Base-by-base conservation (phyloP, 1,140 invertebrate genomes). In the Bombus soroeensis region DNA sequence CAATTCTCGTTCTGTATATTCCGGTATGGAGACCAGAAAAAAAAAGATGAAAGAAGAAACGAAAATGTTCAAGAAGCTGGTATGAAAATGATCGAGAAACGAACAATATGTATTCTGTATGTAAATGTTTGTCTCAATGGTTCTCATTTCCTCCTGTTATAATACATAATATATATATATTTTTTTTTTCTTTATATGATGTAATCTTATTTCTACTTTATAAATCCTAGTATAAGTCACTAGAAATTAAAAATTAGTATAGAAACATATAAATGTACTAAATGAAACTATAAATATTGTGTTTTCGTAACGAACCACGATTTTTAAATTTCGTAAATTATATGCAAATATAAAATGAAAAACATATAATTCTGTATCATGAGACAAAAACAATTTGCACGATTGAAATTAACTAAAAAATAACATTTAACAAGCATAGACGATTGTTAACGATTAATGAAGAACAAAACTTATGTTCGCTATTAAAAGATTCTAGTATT, bases 101-200 rank as follows among this genome's bases (percentile, higher is more conserved):
- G 77, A 79, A 72, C n/a, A 68, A 70, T 39, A 59, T 47, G 32
- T 75, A 70, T 70, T 57, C 32, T 28, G 25, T 62, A 62, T n/a
- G 28, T 62, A 13, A n/a, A 77, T n/a, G 59, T 79, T 37, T 71
- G 83, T 80, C 37, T 85, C 83, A 85, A 85, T 85, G 83, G 83
- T 85, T 85, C 83, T 85, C 83, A 80, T 53, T 79, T 85, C 76
- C 68, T 71, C n/a, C 9, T n/a, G 0, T 70, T 53, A 32, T 37
- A 62, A 22, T 43, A 73, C 12, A 28, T 32, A 53, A 74, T 6
- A 53, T 43, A 18, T 18, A 32, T 25, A 37, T 37, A 2, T 37
- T 37, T 37, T 1, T 32, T 1, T 22, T 28, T 18, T 32, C 5
- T 32, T 22, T 28, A 39, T 28, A 41, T n/a, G 5, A 9, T 13